phyloP scores from a whole-genome alignment of 2,888 invertebrate species.

The Exocentrus adspersus region DNA sequence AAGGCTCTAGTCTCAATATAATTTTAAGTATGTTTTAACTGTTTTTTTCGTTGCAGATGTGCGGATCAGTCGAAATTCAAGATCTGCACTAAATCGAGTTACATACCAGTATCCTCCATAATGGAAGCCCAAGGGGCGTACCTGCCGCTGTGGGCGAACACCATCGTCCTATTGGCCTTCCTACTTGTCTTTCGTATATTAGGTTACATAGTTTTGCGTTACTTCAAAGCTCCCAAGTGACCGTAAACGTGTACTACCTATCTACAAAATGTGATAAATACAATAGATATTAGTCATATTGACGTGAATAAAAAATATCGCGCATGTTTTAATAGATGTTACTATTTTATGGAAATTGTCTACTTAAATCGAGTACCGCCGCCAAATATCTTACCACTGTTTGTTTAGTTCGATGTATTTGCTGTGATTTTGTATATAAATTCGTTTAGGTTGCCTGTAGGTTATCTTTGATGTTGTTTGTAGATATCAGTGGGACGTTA shows the following conservation, averaged over 20 bases:
- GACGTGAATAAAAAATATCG: conserved; percentile 34
- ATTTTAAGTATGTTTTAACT: neutral
- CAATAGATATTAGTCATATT: conserved; percentile 48
- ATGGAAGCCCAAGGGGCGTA: conserved; percentile 73
- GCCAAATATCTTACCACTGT: conserved; percentile 6
- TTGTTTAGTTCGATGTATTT: conserved; percentile 14
- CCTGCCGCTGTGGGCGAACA: conserved; percentile 78
- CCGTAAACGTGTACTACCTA: conserved; percentile 44
- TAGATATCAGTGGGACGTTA: conserved; percentile 21
- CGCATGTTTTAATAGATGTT: conserved; percentile 34
- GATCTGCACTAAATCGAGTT: conserved; percentile 69
- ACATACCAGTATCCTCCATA: conserved; percentile 75
- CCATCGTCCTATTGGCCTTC: conserved; percentile 75
- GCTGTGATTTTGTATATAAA: conserved; percentile 30
- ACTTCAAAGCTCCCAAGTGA: conserved; percentile 75
- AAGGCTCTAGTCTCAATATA: too few species aligned
- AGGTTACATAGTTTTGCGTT: conserved; percentile 78
- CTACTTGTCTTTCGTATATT: conserved; percentile 76
- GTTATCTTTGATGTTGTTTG: conserved; percentile 5
- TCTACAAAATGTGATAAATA: conserved; percentile 53
- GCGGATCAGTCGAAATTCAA: conserved; percentile 74
- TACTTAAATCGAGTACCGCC: conserved; percentile 31
- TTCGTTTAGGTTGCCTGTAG: conserved; percentile 17
- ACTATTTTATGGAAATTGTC: conserved; percentile 31
- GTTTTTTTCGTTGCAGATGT: conserved; percentile 67